Evolutionary conservation across 2,797 vertebrate species (phyloP), one percentile per base, ranked within the genome.

Genomic region (Oryzias dopingdopingensis): DNA sequence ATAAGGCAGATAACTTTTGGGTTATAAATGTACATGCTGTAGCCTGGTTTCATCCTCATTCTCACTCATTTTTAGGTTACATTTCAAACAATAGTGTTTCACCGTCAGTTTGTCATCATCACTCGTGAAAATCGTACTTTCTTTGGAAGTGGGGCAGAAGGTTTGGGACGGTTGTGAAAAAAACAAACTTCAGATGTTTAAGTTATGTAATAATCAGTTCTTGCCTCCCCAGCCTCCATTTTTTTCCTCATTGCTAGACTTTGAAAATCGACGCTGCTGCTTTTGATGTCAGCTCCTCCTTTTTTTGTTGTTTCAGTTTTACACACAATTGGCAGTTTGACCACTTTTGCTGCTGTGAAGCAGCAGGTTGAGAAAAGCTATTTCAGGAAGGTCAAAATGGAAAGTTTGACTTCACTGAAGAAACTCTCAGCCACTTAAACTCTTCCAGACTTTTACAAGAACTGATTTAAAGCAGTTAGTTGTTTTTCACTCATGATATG

Each of bases 171-270:
- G 79, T 80, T 40, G 47, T 56, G 55, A 61, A 57, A 55, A 72
- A 80, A 85, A 85, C 53, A 6, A 75, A 79, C 84, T 83, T 91
- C 85, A 89, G 81, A 87, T 89, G 84, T 83, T 55, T 0, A 1
- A 26, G 79, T 91, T 90, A 90, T 79, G 84, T 78, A 89, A 90
- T 43, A 18, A 70, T 63, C 54, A 77, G 61, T 76, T 62, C 56
- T 29, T 70, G 68, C 65, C 51, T 42, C 53, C 42, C 44, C 5
- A 8, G 15, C 29, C 26, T n/a, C 0, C 26, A 1, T 50, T 54
- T 46, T 56, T 59, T 60, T 55, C 12, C n/a, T 10, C 14, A 4
- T 13, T 4, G 12, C 49, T 29, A 6, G 44, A 37, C 46, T 52
- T 3, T 65, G 23, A 59, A 65, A 72, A 42, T 58, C 56, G 56